Base-by-base conservation (phyloP, 2,797 vertebrate species). In the Hybognathus amarus region DNA sequence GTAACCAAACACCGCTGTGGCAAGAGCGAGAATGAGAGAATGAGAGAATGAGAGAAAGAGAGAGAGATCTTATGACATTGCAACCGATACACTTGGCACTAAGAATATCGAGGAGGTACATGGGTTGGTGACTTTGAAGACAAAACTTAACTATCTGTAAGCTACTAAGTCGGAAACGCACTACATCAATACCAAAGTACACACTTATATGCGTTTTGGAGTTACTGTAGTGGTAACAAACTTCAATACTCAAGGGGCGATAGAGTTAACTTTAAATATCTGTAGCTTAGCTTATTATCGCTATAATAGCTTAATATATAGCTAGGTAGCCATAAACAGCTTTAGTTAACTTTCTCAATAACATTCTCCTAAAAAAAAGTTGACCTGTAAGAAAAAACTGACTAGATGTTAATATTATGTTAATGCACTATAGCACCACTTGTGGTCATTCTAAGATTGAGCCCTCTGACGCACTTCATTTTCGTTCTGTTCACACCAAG, bases 1-100 rank as follows among this genome's bases (percentile, higher is more conserved):
- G 87, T 68, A 90, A 90, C 91, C 94, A 88, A 85, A 96, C 86
- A 91, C 95, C 92, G 88, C 92, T 88, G 71, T 42, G 69, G 80
- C 56, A 64, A 64, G 80, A 71, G 84, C 67, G 69, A 68, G 61
- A 83, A 83, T 70, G 52, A 66, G 66, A 82, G 33, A 68, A 69
- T 69, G 77, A 85, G 50, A 84, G 59, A 84, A 50, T 15, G 64
- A 64, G 56, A 68, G 42, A 76, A 38, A 86, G 74, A 77, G 54
- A 85, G 79, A 80, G 66, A 47, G 82, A 87, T 84, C 86, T 84
- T 75, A 87, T 89, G 67, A 89, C 83, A 88, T n/a, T 80, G 86
- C 85, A 84, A 87, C 84, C 38, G 84, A 87, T 86, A 85, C 79
- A 80, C 67, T 87, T 77, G 82, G 77, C 61, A 77, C 77, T 80